A percentile compares a stretch with the other conserved stretches of the same genome.
phyloP scores from a whole-genome alignment of 2,797 vertebrate genomes.

The Tokudaia tokunoshimensis region DNA sequence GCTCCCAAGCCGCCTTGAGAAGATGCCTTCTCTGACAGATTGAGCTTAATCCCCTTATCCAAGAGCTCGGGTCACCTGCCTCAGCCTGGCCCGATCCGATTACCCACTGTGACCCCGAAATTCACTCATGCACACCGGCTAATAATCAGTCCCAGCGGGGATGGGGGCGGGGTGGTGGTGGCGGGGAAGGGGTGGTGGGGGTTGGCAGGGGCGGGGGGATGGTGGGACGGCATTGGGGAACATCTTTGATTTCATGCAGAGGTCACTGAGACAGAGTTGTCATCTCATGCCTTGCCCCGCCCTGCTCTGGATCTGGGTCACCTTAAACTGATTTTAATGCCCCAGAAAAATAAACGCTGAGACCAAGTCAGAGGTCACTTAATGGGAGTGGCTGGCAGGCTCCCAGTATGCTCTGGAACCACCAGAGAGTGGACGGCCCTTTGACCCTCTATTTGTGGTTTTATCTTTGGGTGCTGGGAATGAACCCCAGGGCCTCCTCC shows the following conservation, averaged over 20 bases:
- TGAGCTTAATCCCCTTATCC: slow-evolving; percentile 72
- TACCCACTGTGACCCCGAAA: slow-evolving; percentile 71
- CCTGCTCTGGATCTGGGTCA: not conserved
- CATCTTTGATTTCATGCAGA: not conserved
- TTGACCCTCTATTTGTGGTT: not conserved
- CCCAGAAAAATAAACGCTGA: slow-evolving; percentile 51
- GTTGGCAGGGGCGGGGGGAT: not conserved
- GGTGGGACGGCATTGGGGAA: not conserved
- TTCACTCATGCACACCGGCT: slow-evolving; percentile 47
- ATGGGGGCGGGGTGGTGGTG: not conserved
- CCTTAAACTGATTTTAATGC: slow-evolving; percentile 50
- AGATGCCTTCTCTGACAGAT: not conserved
- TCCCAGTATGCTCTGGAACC: not conserved
- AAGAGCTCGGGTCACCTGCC: slow-evolving; percentile 39
- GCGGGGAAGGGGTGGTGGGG: too few relatives aligned
- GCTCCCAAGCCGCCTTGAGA: slow-evolving; percentile 16
- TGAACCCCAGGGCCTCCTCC: not conserved
- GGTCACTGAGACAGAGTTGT: not conserved
- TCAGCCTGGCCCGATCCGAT: slow-evolving; percentile 39
- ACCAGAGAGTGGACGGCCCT: not conserved
- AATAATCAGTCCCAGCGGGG: slow-evolving; percentile 59
- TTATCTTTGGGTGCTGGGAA: not conserved
- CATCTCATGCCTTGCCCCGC: not conserved
- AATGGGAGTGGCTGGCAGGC: not conserved
- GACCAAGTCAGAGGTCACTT: not conserved